Evolutionary conservation across 2,797 vertebrate species (phyloP), one percentile per base, ranked within the genome.

Genomic region (Bovichtus variegatus): DNA sequence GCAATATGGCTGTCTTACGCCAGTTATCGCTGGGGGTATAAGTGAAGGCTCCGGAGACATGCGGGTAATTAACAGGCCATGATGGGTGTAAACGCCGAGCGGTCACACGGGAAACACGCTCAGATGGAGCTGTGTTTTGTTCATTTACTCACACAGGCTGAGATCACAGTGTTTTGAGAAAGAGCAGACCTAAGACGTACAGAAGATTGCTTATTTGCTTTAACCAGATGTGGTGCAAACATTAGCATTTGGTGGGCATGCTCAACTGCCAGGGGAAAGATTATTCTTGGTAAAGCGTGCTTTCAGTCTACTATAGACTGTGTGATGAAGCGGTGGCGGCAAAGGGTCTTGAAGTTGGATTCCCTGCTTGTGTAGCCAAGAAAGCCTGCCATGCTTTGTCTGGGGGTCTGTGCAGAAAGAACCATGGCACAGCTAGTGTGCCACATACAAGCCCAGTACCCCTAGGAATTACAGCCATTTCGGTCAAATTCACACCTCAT

Each of bases 1-100:
- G 80, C 91, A 80, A 81, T 80, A 80, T 80, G 74, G 65, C 74
- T 82, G 80, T 90, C 87, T 89, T 89, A 91, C 90, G 81, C 27
- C 54, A 68, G 64, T 82, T 87, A 90, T 92, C 85, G 2, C 71
- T 6, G 43, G 84, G 90, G 82, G 88, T 74, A 74, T 69, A 78
- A 80, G 72, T 25, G 71, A 78, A 68, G 29, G 34, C 89, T 82
- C 75, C 21, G 21, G 78, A 87, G 91, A 89, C 84, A 78, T 93
- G 90, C 74, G 76, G 92, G 94, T 93, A 94, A 95, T 95, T 94
- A 95, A 83, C 83, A 49, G 75, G 86, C 76, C 70, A 78, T 86
- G 76, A 87, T 80, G 70, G 84, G 82, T 83, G 91, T 94, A 94
- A 95, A 94, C 91, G 94, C 46, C 6, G 6, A 70, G 54, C 13